Percentiles rank a stretch among this genome's conserved stretches.
Conservation (phyloP, 1,140 invertebrate genomes). For the Chrysomallon squamiferum region DNA sequence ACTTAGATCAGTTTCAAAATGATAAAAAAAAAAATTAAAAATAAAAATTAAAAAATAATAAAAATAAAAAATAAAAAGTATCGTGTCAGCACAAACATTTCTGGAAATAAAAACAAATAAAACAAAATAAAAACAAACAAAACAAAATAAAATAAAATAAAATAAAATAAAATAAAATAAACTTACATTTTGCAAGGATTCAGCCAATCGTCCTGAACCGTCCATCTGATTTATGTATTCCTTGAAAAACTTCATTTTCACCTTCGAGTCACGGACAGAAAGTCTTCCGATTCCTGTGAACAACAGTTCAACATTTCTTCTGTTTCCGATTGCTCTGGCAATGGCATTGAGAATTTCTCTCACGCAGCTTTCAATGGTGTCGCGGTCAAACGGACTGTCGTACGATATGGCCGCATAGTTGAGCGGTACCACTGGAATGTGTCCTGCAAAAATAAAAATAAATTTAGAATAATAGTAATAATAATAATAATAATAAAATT, state of each 20-base stretch:
- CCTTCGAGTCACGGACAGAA: conserved; percentile 52
- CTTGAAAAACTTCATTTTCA: conserved; percentile 65
- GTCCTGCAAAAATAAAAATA: too few species aligned
- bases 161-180: too few species aligned
- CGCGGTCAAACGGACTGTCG: conserved; percentile 60
- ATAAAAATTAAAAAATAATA: background rate
- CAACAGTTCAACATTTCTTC: conserved; percentile 58
- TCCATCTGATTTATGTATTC: conserved; percentile 62
- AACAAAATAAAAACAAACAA: background rate
- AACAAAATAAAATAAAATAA: background rate
- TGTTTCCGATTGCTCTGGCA: conserved; percentile 45
- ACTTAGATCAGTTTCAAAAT: background rate
- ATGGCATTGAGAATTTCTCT: conserved; percentile 57
- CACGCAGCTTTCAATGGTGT: conserved; percentile 60
- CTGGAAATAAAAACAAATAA: background rate
- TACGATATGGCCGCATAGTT: conserved; percentile 59
- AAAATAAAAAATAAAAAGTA: too few species aligned
- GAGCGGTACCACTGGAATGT: conserved; percentile 57
- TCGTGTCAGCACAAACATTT: too few species aligned
- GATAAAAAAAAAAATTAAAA: background rate
- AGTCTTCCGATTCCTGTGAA: conserved; percentile 60
- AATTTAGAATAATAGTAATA: too few species aligned
- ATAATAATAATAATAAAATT: background rate
- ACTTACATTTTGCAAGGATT: conserved; percentile 61
- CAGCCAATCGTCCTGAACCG: conserved; percentile 55